Evolutionary conservation across 2,113 vertebrate species (phyloP).

Genomic region (Cryptotis parvus): DNA sequence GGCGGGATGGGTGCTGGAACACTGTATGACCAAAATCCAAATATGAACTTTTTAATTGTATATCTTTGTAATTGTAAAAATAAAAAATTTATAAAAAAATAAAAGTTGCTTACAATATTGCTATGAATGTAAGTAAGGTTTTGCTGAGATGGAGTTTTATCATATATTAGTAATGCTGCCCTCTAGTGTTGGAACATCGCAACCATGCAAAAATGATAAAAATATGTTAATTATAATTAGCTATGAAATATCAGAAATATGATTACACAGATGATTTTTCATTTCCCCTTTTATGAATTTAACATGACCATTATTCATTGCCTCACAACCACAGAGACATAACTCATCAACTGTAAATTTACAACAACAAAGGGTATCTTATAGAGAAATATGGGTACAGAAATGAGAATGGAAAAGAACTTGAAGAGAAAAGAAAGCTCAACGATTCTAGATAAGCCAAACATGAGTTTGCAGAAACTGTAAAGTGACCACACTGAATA

Average conservation of each 20-base stretch:
- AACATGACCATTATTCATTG: neutral
- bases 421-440: neutral
- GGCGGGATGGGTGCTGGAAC: too few species aligned
- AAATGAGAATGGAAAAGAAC: neutral
- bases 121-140: neutral
- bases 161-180: neutral
- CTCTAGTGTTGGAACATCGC: neutral
- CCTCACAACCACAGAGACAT: neutral
- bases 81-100: too few species aligned
- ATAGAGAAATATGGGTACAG: neutral
- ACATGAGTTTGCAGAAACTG: neutral
- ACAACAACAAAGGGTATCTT: neutral
- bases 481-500: neutral
- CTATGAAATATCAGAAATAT: conserved; percentile 33
- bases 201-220: conserved; percentile 17
- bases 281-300: neutral
- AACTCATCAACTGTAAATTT: neutral
- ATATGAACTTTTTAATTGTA: too few species aligned
- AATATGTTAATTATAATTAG: neutral
- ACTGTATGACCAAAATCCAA: too few species aligned
- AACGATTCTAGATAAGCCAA: neutral
- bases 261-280: neutral
- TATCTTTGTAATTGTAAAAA: too few species aligned
- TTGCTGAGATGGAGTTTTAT: conserved; percentile 1
- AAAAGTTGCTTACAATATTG: neutral